Evolutionary conservation across 2,113 vertebrate species (phyloP), one percentile per base, ranked within the genome.

Genomic region (Terrapene triunguis): DNA sequence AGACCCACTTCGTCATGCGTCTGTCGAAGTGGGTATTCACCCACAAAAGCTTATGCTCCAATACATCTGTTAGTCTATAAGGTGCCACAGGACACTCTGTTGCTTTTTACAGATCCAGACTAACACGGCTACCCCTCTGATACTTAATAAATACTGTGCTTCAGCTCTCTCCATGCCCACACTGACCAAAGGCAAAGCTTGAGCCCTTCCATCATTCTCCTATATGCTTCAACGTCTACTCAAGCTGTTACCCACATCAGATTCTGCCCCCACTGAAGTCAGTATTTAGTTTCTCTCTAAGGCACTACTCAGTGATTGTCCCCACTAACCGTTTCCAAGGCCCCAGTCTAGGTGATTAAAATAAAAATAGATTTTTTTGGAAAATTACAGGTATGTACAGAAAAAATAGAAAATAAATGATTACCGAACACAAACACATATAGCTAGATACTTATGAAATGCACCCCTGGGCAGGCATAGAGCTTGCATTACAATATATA

Each of bases 351-450:
- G 83, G 55, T 47, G 35, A 51, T 65, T n/a, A 80, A 88, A 65
- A 85, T 2, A 65, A 87, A 47, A 88, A 35, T 24, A 51, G 1
- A 22, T 47, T 88, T 54, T 22, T 38, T 65, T 82, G 82, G 51
- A 83, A 65, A 90, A 90, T 80, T 76, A 57, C 1, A 47, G 38
- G 29, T 65, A 62, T 14, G 38, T 2, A 47, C 87, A 48, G 3
- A 44, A 89, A 91, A 87, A 0, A 21, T 53, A 78, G 0, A 1
- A 42, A 55, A 38, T 57, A 38, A 80, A 42, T 80, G 85, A 53
- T 0, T 1, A 29, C 47, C 3, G 38, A 22, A 35, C n/a, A 1
- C 1, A 38, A 69, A 47, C 87, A 89, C 11, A 38, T 38, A 72
- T 11, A 47, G 2, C 14, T 35, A 74, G 69, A 47, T 83, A 76